Evolutionary conservation across 2,888 invertebrate species (phyloP), one percentile per base, ranked within the genome.

Genomic region (Dione juno): DNA sequence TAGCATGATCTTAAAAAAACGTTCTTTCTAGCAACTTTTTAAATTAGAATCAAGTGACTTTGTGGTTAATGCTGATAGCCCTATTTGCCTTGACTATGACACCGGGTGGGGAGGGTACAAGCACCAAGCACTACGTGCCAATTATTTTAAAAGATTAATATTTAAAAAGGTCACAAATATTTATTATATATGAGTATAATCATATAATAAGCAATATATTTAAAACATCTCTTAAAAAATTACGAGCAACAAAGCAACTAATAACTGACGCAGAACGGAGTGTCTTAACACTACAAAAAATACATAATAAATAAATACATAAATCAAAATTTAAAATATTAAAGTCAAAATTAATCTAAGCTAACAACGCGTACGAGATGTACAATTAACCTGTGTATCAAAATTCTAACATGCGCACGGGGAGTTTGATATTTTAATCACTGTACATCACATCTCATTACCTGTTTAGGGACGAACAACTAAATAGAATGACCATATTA

Each of bases 401-500:
- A n/a, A 54, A 54, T 54, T 35, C 3, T 54, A 54, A 54, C 54
- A 35, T 35, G 54, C 54, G 54, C 9, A 10, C 54, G 35, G 16
- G 2, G 0, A 37, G n/a, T 54, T 14, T 54, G n/a, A 54, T n/a
- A 54, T 35, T 35, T 35, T 16, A 28, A 53, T 14, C 35, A 9
- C n/a, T 54, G 10, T 35, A 37, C n/a, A 35, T 14, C 37, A 10
- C 28, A 54, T 54, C 53, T 54, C 35, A 54, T 54, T 54, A 35
- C 28, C 35, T 54, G 35, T 54, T 54, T 35, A 35, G n/a, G 2
- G n/a, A 45, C 10, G 16, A 48, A 19, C 16, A 48, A 48, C 9
- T n/a, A 48, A 48, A 48, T 48, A 19, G 10, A 54, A 35, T 3
- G 9, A 9, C 21, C 6, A 50, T 50, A 0, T 19, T 10, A 50